Conservation (phyloP, 1,140 invertebrate species). For the Drosophila elegans region DNA sequence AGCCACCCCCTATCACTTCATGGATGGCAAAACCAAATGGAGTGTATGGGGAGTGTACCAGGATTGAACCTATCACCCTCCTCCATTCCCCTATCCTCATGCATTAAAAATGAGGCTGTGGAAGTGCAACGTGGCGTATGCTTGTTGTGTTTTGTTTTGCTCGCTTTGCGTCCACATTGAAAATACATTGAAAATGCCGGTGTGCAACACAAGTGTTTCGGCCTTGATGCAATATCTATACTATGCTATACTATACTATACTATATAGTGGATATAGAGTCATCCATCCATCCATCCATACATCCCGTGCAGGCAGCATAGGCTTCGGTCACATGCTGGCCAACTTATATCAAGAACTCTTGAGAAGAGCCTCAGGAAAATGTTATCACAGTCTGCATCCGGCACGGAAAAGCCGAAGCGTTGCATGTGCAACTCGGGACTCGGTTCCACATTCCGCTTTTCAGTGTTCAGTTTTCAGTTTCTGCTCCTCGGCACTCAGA, state of each 20-base stretch:
- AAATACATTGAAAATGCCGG: constrained; percentile 50
- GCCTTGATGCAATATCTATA: constrained; percentile 9
- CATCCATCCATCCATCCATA: constrained; percentile 20
- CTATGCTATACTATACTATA: not conserved
- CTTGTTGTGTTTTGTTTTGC: constrained; percentile 43
- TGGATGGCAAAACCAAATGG: constrained; percentile 38
- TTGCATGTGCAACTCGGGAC: constrained; percentile 29
- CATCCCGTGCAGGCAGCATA: constrained; percentile 10
- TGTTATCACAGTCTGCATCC: constrained; percentile 81
- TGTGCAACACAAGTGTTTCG: constrained; percentile 30
- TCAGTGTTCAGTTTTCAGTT: constrained; percentile 36
- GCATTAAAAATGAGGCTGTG: constrained; percentile 73
- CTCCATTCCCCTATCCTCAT: not conserved
- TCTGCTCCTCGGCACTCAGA: constrained; percentile 54
- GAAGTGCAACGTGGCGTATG: constrained; percentile 62
- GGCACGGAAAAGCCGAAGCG: constrained; percentile 22
- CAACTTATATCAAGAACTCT: constrained; percentile 64
- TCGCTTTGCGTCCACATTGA: constrained; percentile 34
- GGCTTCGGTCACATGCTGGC: constrained; percentile 31
- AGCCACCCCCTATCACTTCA: not conserved
- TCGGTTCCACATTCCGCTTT: constrained; percentile 24
- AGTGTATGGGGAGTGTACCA: constrained; percentile 26
- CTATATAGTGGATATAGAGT: constrained; percentile 33
- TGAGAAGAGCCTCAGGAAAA: constrained; percentile 65
- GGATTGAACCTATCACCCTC: not conserved